Conservation (phyloP, 2,113 vertebrate genomes). For the Oreotrochilus melanogaster region DNA sequence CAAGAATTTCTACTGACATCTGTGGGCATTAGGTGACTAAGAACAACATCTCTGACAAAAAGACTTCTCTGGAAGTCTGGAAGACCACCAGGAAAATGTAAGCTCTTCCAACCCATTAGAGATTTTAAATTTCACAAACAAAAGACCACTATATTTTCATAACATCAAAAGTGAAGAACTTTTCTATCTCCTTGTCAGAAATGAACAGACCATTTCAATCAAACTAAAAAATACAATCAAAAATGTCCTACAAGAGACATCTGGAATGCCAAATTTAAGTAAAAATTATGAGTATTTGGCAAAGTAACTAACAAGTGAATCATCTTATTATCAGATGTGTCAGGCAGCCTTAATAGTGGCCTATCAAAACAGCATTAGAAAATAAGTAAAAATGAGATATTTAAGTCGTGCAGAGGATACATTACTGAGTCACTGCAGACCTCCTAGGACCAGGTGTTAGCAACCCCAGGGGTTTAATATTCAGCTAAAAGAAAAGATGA, state of each 20-base stretch:
- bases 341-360: neutral
- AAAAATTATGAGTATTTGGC: conserved; percentile 29
- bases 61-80: neutral
- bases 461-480: neutral
- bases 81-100: neutral
- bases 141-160: neutral
- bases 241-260: neutral
- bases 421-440: neutral
- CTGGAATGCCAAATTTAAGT: neutral
- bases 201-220: neutral
- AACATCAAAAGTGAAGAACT: neutral
- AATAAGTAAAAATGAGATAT: conserved; percentile 37
- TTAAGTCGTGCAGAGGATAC: neutral
- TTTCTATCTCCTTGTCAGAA: neutral
- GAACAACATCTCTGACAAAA: neutral
- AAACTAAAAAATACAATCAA: neutral
- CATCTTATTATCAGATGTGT: neutral
- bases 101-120: neutral
- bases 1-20: neutral
- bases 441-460: neutral
- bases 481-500: neutral
- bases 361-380: conserved; percentile 28
- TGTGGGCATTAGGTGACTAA: neutral
- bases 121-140: neutral
- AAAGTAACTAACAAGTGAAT: conserved; percentile 52